Evolutionary conservation across 2,113 vertebrate genomes (phyloP), one percentile per base, ranked within the genome.

Genomic region (Ceratotherium simum): DNA sequence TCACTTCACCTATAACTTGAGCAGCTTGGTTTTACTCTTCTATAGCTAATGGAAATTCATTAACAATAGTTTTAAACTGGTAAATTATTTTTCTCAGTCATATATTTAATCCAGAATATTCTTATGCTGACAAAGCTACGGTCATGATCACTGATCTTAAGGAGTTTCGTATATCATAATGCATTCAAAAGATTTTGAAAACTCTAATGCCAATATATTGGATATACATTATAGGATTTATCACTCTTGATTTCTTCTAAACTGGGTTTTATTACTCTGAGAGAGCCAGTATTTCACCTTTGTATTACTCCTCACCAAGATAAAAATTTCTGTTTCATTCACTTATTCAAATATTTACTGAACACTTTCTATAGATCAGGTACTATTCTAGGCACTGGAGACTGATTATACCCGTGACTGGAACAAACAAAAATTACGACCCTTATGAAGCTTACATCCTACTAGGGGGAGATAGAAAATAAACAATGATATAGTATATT

Each of bases 71-170:
- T 90, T 46, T 56, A 29, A n/a, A 79, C 9, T 67, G 46, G 29
- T 65, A 17, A 92, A 48, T n/a, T 94, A 27, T 91, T 96, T 96
- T 97, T 76, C 86, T 81, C 60, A 42, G 78, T 62, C 80, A 70
- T 79, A 58, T 73, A 3, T 82, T 95, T 33, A 90, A 58, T 70
- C 56, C 31, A 64, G 31, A 69, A 39, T 60, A 76, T 29, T 76
- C 9, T 46, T 72, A 42, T 60, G 27, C 85, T 95, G 69, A 69
- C 17, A 96, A 93, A 92, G 54, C 27, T 95, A 12, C 25, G 65
- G 46, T 86, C 39, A 21, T 85, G 58, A 92, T 86, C 36, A 90
- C 54, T 58, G 60, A 67, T 94, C 31, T 90, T 91, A 54, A 87
- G 95, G 48, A 75, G 51, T 75, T 88, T 94, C 64, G 17, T 94